phyloP scores from a whole-genome alignment of 2,888 invertebrate genomes.

The Girardia tigrina region DNA sequence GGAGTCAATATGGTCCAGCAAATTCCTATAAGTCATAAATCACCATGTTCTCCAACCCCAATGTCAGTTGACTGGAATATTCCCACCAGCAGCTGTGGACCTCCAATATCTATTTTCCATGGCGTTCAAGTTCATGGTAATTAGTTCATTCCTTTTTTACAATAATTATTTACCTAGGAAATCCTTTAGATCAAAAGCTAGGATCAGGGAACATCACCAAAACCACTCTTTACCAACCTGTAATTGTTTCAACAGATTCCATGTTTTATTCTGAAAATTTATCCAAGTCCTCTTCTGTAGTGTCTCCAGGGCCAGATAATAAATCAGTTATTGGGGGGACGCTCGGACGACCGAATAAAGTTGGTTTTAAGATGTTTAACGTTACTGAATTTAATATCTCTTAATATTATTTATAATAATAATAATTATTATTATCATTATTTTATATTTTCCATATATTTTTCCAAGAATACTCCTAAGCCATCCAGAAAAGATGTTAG shows the following conservation, averaged over 20 bases:
- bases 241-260: neutral
- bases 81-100: conserved; percentile 15
- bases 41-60: neutral
- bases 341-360: no score
- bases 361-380: no score
- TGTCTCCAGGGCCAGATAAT: neutral
- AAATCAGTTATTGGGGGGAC: no score
- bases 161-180: neutral
- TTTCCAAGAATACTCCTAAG: neutral
- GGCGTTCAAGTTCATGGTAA: conserved; percentile 9
- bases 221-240: neutral
- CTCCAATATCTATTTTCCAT: neutral
- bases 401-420: neutral
- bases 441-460: no score
- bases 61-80: conserved; percentile 13
- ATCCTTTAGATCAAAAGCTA: neutral
- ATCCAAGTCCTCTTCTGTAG: neutral
- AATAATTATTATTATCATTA: neutral
- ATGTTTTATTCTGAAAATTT: neutral
- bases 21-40: neutral
- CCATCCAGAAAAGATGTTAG: neutral
- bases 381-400: neutral
- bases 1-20: neutral
- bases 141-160: neutral
- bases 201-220: neutral